phyloP scores from a whole-genome alignment of 2,113 vertebrate species.

The Eonycteris spelaea region DNA sequence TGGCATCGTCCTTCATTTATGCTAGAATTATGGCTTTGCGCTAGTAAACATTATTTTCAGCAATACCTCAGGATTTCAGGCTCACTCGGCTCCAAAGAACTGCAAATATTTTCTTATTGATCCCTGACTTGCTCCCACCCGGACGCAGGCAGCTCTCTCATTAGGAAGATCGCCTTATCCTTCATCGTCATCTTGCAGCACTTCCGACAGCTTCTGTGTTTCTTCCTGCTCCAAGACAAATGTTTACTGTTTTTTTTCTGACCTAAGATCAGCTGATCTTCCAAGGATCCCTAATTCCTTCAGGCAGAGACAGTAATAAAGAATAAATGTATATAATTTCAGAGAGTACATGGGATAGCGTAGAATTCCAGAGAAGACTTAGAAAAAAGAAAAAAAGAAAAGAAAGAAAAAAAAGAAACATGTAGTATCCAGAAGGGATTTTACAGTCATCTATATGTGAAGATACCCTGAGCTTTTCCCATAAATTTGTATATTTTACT shows the following conservation, averaged over 20 bases:
- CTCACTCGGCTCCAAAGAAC: not conserved
- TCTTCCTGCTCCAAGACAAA: not conserved
- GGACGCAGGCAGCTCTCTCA: not conserved
- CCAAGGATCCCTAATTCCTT: not conserved
- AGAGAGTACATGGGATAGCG: not conserved
- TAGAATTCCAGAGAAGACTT: not conserved
- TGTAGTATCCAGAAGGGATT: not conserved
- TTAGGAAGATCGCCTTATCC: not conserved
- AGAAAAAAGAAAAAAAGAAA: too few species aligned
- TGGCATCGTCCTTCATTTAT: not conserved
- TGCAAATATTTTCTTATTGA: not conserved
- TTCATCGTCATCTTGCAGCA: not conserved
- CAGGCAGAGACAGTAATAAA: not conserved
- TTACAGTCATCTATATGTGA: not conserved
- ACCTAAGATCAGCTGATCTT: not conserved
- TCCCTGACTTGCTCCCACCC: not conserved
- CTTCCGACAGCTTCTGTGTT: not conserved
- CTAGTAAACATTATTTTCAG: not conserved
- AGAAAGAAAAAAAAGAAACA: too few species aligned
- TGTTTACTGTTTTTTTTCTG: not conserved
- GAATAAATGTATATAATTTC: not conserved
- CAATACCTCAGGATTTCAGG: not conserved
- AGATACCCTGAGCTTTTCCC: not conserved
- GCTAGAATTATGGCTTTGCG: not conserved
- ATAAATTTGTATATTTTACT: not conserved